These are phyloP conservation scores for Psix sp. DNA, from an alignment of 1,140 invertebrate genomes.

Conservation along the genomic window DNA sequence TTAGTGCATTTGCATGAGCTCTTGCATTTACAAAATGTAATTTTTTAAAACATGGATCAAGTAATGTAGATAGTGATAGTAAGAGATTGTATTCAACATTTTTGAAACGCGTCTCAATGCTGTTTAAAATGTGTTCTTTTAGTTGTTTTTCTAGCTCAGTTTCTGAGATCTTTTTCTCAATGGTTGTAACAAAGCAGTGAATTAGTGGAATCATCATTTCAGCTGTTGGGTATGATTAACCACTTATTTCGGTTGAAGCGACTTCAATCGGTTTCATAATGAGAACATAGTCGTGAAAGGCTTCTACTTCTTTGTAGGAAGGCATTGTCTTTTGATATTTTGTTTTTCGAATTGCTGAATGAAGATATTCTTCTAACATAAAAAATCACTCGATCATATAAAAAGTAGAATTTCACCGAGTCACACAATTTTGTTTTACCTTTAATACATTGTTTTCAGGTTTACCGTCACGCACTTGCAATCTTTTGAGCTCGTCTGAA, in stretches of 20 bases:
- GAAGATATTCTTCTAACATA: conserved; percentile 62
- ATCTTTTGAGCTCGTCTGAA: conserved; percentile 17
- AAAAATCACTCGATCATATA: no score
- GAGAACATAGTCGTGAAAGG: conserved; percentile 39
- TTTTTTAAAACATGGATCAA: no score
- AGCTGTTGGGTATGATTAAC: conserved; percentile 70
- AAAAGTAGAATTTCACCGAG: no score
- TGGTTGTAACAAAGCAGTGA: conserved; percentile 64
- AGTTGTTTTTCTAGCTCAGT: conserved; percentile 50
- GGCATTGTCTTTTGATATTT: conserved; percentile 60
- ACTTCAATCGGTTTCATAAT: conserved; percentile 66
- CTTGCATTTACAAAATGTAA: no score
- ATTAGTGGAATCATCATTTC: conserved; percentile 73
- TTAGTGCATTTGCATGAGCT: neutral
- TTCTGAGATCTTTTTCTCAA: conserved; percentile 56
- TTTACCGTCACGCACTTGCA: conserved; percentile 47
- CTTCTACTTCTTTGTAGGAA: neutral
- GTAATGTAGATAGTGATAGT: conserved; percentile 1
- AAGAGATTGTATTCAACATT: neutral
- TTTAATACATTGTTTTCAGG: no score
- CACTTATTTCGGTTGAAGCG: conserved; percentile 71
- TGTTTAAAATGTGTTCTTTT: conserved; percentile 31
- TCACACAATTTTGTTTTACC: no score
- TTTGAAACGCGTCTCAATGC: conserved; percentile 57
- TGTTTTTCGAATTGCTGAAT: conserved; percentile 62